These are phyloP conservation scores for Hypotaenidia okinawae DNA, from an alignment of 2,797 vertebrate species.

Conservation along the genomic window DNA sequence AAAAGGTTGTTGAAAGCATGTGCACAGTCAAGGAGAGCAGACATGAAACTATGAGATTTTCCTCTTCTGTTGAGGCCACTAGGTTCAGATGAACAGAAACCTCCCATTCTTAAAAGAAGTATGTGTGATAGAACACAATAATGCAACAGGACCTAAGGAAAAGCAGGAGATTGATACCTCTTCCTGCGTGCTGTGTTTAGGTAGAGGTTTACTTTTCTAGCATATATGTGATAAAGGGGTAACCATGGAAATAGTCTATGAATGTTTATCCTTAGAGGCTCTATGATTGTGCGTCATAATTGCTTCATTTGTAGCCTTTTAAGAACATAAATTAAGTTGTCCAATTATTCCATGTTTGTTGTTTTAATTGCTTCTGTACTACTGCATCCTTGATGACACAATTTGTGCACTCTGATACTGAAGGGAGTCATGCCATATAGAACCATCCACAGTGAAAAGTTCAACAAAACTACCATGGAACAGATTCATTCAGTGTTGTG, in stretches of 20 bases:
- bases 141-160: not conserved
- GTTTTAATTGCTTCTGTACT: slow-evolving; percentile 67
- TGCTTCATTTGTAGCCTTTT: slow-evolving; percentile 40
- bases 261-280: not conserved
- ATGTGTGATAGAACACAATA: not conserved
- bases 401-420: not conserved
- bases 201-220: not conserved
- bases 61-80: not conserved
- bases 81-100: not conserved
- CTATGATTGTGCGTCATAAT: not conserved
- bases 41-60: not conserved
- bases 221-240: not conserved
- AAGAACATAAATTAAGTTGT: slow-evolving; percentile 53
- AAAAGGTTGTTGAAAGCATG: accelerated
- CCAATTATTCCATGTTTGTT: slow-evolving; percentile 55
- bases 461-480: not conserved
- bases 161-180: not conserved
- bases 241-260: slow-evolving; percentile 6
- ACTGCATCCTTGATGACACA: not conserved
- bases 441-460: not conserved
- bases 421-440: not conserved
- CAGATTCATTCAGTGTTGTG: not conserved
- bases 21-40: not conserved
- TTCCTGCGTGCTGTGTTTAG: not conserved
- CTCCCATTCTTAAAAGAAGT: not conserved